Evolutionary conservation across 2,113 vertebrate species (phyloP).

Genomic region (Bagarius yarrelli): DNA sequence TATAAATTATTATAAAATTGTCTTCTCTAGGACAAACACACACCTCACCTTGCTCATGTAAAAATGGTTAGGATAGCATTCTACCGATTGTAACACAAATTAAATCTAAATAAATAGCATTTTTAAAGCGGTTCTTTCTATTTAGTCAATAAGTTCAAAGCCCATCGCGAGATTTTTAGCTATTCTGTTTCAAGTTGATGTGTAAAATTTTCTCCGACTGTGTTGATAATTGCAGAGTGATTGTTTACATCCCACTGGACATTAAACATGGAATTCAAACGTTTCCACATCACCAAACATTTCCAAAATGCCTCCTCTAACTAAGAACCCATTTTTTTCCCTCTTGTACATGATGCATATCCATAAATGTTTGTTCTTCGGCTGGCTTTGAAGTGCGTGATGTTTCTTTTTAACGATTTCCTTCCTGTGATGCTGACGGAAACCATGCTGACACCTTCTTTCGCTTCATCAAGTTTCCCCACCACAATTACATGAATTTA

Average conservation of each 20-base stretch:
- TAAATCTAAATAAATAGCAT: constrained; percentile 46
- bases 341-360: constrained; percentile 70
- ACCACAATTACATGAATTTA: constrained; percentile 92
- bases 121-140: constrained; percentile 36
- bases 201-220: constrained; percentile 67
- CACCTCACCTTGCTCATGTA: not conserved
- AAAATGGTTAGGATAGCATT: not conserved
- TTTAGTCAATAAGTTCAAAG: constrained; percentile 60
- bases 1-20: too few species aligned
- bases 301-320: constrained; percentile 74
- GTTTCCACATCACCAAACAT: constrained; percentile 69
- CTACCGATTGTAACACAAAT: constrained; percentile 48
- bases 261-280: constrained; percentile 62
- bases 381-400: constrained; percentile 72
- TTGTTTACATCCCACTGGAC: constrained; percentile 70
- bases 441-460: constrained; percentile 91
- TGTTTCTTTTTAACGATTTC: constrained; percentile 78
- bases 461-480: constrained; percentile 89
- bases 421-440: constrained; percentile 81
- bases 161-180: constrained; percentile 65
- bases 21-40: not conserved
- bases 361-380: constrained; percentile 75
- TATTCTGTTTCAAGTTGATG: constrained; percentile 66
- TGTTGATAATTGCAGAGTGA: constrained; percentile 70
- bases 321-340: constrained; percentile 54